Conservation (phyloP, 2,113 vertebrate species). For the Thamnophis sirtalis region DNA sequence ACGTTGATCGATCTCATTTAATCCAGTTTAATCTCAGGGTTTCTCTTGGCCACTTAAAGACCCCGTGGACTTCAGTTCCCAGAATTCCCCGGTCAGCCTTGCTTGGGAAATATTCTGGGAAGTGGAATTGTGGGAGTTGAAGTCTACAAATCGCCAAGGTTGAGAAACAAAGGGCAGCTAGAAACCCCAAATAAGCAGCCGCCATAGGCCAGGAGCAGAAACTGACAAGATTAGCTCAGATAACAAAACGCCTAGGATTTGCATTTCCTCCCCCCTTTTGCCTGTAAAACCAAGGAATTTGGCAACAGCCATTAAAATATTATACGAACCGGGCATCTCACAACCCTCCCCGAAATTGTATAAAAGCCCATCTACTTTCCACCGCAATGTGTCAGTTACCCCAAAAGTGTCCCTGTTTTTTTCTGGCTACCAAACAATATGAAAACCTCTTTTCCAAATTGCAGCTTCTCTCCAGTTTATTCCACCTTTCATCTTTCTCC, state of each 20-base stretch:
- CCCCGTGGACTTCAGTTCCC: not conserved
- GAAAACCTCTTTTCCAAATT: too few species aligned
- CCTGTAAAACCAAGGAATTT: not conserved
- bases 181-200: not conserved
- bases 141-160: not conserved
- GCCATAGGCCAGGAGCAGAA: not conserved
- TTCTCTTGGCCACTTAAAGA: too few species aligned
- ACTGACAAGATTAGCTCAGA: not conserved
- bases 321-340: not conserved
- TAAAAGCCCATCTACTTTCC: not conserved
- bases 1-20: not conserved
- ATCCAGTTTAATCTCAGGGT: not conserved
- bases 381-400: too few species aligned
- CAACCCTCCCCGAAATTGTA: not conserved
- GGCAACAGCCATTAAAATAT: not conserved
- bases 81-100: not conserved
- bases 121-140: too few species aligned
- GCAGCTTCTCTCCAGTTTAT: too few species aligned
- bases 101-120: too few species aligned
- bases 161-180: not conserved
- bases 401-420: too few species aligned
- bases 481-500: too few species aligned
- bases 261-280: too few species aligned
- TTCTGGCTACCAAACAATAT: too few species aligned
- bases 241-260: not conserved